Base-by-base conservation (phyloP, 2,113 vertebrate genomes). In the Neomonachus schauinslandi region DNA sequence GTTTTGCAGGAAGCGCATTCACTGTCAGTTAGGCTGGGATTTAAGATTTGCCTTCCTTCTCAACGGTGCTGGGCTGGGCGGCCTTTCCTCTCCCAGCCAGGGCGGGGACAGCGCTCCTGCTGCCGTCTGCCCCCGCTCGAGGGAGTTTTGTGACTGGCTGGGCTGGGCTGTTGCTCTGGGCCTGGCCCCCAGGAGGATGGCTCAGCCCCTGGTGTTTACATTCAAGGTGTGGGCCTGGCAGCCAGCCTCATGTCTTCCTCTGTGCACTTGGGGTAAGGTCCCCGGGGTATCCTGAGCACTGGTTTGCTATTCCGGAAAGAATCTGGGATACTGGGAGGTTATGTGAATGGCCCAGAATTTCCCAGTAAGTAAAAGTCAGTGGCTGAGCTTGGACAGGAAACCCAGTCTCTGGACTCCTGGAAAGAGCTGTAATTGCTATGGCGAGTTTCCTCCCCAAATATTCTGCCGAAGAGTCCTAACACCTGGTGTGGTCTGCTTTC, bases 341-440 rank as follows among this genome's bases (percentile, higher is more conserved):
- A 8, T 59, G 13, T 13, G 2, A 57, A 9, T 53, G 28, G 4
- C 51, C 51, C n/a, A 57, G 55, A 90, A 92, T 91, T 72, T 67
- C 46, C 49, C 49, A 95, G 76, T n/a, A 92, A 96, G 76, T n/a
- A 92, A 71, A 92, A 71, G 87, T 61, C 26, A 22, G 55, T 74
- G 33, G 11, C 28, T 63, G 42, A 82, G n/a, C 42, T 95, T 79
- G n/a, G 82, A 21, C 16, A 9, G 39, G 39, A 87, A 61, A 31
- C 74, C 95, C 36, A 7, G n/a, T 59, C 83, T 53, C 82, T 82
- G 83, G 84, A 59, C 12, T 19, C 15, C 71, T 59, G n/a, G 42
- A 46, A 51, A 94, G 36, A 53, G 59, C 49, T 61, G 0, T 79
- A 33, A 49, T 67, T 49, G 42, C 77, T 80, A 5, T 28, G 5